Conservation (phyloP, 2,797 vertebrate species). For the Carcharodon carcharias region DNA sequence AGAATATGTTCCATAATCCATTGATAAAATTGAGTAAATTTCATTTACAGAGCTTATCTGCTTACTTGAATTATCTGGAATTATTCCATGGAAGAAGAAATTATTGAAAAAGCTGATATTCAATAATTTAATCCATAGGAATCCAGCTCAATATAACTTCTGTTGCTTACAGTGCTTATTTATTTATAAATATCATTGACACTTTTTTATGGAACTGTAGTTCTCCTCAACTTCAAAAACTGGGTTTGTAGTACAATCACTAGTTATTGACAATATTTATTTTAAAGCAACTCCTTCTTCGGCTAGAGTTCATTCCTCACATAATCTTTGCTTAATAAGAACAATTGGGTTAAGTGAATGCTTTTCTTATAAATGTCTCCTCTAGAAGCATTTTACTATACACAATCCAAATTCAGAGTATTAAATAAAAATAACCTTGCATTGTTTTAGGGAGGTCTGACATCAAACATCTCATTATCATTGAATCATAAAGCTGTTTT, state of each 20-base stretch:
- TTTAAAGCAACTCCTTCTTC: neutral
- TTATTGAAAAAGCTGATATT: neutral
- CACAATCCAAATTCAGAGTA: neutral
- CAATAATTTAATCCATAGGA: neutral
- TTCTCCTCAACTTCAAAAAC: neutral
- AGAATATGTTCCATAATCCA: neutral
- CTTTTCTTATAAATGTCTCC: neutral
- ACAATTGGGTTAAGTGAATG: neutral
- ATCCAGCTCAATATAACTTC: neutral
- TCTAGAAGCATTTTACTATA: neutral
- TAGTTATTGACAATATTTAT: neutral
- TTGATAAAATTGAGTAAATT: conserved; percentile 9
- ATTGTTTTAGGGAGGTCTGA: neutral
- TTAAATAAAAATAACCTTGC: neutral
- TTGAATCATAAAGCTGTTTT: neutral
- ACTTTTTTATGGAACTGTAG: neutral
- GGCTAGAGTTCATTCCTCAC: neutral
- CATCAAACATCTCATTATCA: neutral
- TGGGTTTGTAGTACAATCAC: neutral
- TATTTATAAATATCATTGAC: conserved; percentile 30
- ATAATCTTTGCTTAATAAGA: neutral
- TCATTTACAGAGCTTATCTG: neutral
- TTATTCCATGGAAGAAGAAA: neutral
- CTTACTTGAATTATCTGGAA: neutral
- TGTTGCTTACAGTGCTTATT: conserved; percentile 8